phyloP scores from a whole-genome alignment of 2,797 vertebrate species.

The Microcaecilia unicolor region DNA sequence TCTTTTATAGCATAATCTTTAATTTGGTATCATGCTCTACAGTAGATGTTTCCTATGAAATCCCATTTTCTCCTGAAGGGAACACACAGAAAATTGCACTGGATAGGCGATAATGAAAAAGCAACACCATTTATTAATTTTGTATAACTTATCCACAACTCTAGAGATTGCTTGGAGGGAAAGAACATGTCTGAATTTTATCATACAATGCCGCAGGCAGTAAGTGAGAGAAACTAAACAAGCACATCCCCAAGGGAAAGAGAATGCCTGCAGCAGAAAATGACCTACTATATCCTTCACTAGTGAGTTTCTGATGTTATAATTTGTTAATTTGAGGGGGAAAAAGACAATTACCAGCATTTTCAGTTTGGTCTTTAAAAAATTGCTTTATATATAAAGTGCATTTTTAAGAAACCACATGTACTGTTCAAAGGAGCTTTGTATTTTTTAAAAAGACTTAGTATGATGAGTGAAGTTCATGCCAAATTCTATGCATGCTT shows the following conservation, averaged over 20 bases:
- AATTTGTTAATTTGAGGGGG: conserved; percentile 63
- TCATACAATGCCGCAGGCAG: conserved; percentile 69
- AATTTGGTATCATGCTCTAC: neutral
- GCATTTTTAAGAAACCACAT: conserved; percentile 55
- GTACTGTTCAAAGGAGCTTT: conserved; percentile 20
- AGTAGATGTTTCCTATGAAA: conserved; percentile 6
- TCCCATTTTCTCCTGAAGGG: conserved; percentile 7
- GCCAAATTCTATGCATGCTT: conserved; percentile 18
- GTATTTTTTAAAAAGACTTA: conserved; percentile 21
- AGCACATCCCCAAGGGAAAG: conserved; percentile 69
- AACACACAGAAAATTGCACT: conserved; percentile 32
- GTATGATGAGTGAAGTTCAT: conserved; percentile 20
- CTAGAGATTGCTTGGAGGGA: conserved; percentile 55
- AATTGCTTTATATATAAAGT: conserved; percentile 51
- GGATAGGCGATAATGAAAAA: conserved; percentile 46
- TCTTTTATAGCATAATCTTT: neutral
- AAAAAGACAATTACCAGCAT: conserved; percentile 58
- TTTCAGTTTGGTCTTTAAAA: conserved; percentile 44
- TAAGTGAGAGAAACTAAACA: conserved; percentile 81
- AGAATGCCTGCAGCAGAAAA: conserved; percentile 72
- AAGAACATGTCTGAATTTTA: conserved; percentile 72
- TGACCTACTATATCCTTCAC: conserved; percentile 66
- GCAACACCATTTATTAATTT: conserved; percentile 54
- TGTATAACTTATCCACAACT: conserved; percentile 40
- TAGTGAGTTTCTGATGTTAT: conserved; percentile 60